phyloP scores from a whole-genome alignment of 2,888 invertebrate genomes.

The Lasioglossum lativentre region DNA sequence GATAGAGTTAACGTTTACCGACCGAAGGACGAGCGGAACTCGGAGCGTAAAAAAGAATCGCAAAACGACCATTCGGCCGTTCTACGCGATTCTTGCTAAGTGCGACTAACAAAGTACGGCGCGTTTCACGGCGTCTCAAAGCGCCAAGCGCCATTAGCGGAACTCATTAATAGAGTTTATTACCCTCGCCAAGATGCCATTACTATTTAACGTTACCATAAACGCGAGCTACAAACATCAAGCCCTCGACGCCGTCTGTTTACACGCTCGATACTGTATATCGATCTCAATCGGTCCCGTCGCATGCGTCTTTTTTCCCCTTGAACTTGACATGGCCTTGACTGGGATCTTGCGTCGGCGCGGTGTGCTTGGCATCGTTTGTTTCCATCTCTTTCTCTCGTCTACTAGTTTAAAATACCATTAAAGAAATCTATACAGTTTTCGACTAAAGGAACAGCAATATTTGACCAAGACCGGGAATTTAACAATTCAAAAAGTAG shows the following conservation, averaged over 20 bases:
- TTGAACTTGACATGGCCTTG: constrained; percentile 55
- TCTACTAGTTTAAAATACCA: not conserved
- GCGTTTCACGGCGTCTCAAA: constrained; percentile 20
- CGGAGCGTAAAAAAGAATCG: not conserved
- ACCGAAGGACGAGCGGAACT: not conserved
- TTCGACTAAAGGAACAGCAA: too few species aligned
- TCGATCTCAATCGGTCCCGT: constrained; percentile 37
- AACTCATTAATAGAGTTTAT: constrained; percentile 57
- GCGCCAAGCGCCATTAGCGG: constrained; percentile 41
- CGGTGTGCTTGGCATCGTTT: not conserved
- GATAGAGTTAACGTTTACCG: not conserved
- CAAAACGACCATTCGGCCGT: not conserved
- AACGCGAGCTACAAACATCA: constrained; percentile 25
- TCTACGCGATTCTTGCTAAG: constrained; percentile 10
- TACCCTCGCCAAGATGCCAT: constrained; percentile 28
- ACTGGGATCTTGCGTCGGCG: constrained; percentile 25
- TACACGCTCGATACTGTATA: constrained; percentile 41
- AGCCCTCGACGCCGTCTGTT: not conserved
- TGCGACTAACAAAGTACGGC: constrained; percentile 15
- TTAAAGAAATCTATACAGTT: too few species aligned
- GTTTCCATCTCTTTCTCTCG: constrained; percentile 27
- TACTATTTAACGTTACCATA: constrained; percentile 51
- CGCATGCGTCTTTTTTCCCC: constrained; percentile 48
- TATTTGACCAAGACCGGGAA: too few species aligned
- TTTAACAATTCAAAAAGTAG: too few species aligned